Conservation (phyloP, 2,113 vertebrate genomes). For the Brachyhypopomus gauderio region DNA sequence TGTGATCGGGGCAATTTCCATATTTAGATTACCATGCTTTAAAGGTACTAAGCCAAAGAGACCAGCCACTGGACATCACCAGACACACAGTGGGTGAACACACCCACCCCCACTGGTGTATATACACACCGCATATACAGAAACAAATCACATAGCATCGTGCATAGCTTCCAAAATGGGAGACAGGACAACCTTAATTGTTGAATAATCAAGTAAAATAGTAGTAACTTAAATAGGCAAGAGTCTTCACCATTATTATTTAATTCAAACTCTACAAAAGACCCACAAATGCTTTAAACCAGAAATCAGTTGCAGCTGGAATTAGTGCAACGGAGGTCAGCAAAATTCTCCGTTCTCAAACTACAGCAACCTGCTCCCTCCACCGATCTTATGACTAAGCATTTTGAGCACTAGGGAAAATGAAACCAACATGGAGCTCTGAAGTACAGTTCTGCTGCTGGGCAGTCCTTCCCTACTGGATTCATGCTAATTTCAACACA, state of each 20-base stretch:
- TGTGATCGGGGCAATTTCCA: conserved; percentile 48
- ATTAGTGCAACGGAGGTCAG: background rate
- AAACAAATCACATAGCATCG: no score
- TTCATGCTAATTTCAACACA: no score
- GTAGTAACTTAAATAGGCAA: background rate
- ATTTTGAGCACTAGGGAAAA: background rate
- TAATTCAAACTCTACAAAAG: conserved; percentile 2
- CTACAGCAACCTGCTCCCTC: background rate
- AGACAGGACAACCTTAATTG: background rate
- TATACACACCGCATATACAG: no score
- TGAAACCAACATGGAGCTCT: background rate
- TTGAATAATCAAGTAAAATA: background rate
- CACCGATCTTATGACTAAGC: conserved; percentile 4
- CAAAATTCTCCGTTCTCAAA: background rate
- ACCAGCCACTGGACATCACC: background rate
- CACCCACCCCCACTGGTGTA: no score
- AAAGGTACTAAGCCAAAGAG: conserved; percentile 29
- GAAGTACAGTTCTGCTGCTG: background rate
- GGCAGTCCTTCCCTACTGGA: no score
- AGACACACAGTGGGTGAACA: no score
- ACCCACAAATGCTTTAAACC: conserved; percentile 1
- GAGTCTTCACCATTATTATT: background rate
- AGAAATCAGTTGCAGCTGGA: background rate
- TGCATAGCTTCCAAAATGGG: background rate
- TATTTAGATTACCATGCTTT: conserved; percentile 43